A percentile compares a stretch with the other conserved stretches of the same genome.
phyloP scores from a whole-genome alignment of 2,888 invertebrate species.

The Fragum sueziense region DNA sequence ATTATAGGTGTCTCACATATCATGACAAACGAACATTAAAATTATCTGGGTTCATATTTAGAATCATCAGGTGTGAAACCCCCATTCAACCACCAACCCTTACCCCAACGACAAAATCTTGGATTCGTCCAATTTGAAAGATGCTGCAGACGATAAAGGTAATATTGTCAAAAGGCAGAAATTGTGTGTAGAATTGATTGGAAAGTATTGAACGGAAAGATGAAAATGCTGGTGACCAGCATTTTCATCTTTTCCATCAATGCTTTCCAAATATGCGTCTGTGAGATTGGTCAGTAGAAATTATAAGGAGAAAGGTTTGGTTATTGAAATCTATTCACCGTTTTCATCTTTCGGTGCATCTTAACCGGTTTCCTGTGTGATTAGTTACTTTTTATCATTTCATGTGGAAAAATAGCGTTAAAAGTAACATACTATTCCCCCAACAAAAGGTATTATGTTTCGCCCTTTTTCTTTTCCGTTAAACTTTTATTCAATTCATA shows the following conservation, averaged over 20 bases:
- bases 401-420: conserved; percentile 22
- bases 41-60: conserved; percentile 18
- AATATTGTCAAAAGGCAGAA: too few relatives aligned
- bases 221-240: too few relatives aligned
- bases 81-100: conserved; percentile 19
- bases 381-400: conserved; percentile 21
- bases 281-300: too few relatives aligned
- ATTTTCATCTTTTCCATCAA: too few relatives aligned
- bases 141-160: too few relatives aligned
- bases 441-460: conserved; percentile 5
- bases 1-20: not conserved
- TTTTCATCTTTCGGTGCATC: conserved; percentile 35
- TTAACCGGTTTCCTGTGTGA: not conserved
- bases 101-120: too few relatives aligned
- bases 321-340: conserved; percentile 14
- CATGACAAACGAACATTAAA: conserved; percentile 24
- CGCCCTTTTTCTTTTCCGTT: conserved; percentile 7
- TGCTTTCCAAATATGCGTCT: not conserved
- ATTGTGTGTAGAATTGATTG: too few relatives aligned
- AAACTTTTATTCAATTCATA: conserved; percentile 2
- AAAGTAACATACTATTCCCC: conserved; percentile 13
- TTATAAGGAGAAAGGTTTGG: too few relatives aligned
- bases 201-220: too few relatives aligned
- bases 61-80: conserved; percentile 16
- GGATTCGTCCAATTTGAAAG: too few relatives aligned